Base-by-base conservation (phyloP, 2,113 vertebrate genomes). In the Erythrolamprus reginae region DNA sequence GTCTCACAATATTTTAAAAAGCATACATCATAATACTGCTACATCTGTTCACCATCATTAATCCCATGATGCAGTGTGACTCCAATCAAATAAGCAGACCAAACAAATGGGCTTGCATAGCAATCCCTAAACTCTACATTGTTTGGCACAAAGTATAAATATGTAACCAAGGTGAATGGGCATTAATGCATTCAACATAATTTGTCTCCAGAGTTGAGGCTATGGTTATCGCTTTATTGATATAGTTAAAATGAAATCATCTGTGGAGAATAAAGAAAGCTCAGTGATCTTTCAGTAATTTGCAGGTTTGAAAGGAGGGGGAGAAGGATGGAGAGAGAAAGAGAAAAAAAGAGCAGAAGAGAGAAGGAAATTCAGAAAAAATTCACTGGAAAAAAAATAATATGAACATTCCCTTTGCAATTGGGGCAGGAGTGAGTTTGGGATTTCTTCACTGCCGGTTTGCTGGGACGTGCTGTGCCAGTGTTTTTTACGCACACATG, bases 31-130 rank as follows among this genome's bases (percentile, higher is more conserved):
- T 82, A 89, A 82, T 33, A 55, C 52, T 82, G 88, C 77, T 82
- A 82, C 33, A 82, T 53, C 70, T 82, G 88, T 82, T 89, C 51
- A 28, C 33, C 88, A 82, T 52, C 70, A 89, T 82, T 82, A 89
- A 55, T 89, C 70, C 88, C 70, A 89, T 45, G 70, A 82, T 53
- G 65, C 70, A 89, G 24, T 42, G 26, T 82, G 51, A 45, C 51
- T 56, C 9, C 50, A 82, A 55, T 89, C 88, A 82, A 82, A 45
- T 82, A 53, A 53, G 38, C 33, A 82, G 51, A 19, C 33, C 52
- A 1, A 53, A 89, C 23, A 82, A 82, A 53, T 38, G 24, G 65
- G 88, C 21, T 42, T 82, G n/a, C 17, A 70, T 23, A 89, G 26
- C 13, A 89, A 89, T 89, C 70, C 7, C 3, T 82, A 82, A 82